These are phyloP conservation scores for Muntiacus reevesi DNA, from an alignment of 2,113 vertebrate genomes.

Conservation along the genomic window DNA sequence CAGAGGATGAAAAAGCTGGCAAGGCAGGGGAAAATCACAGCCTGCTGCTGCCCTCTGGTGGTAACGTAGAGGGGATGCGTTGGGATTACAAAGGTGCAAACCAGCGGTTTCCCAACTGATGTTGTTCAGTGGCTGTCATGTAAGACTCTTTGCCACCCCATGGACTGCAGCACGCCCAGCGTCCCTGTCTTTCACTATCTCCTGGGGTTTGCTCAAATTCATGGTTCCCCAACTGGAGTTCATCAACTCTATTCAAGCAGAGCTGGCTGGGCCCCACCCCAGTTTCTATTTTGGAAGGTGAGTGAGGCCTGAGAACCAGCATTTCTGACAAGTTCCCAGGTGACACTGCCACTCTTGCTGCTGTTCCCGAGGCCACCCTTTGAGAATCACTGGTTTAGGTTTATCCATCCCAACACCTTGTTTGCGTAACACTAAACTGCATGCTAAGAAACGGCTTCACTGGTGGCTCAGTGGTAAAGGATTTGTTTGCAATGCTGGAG, in stretches of 20 bases:
- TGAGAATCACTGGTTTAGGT: neutral
- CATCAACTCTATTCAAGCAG: neutral
- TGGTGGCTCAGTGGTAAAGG: neutral
- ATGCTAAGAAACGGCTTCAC: neutral
- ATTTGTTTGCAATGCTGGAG: neutral
- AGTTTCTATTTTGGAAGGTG: neutral
- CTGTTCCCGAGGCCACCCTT: neutral
- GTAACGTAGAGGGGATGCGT: neutral
- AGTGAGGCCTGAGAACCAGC: neutral
- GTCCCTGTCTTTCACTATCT: neutral
- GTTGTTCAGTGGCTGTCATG: neutral
- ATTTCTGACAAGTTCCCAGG: neutral
- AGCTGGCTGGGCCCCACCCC: too few species aligned
- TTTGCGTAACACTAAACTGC: neutral
- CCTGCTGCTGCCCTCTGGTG: slow-evolving; percentile 50
- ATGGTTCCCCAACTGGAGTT: neutral
- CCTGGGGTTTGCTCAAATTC: neutral
- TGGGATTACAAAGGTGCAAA: neutral
- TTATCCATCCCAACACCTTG: neutral
- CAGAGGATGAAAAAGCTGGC: neutral
- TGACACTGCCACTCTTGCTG: neutral
- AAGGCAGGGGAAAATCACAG: neutral
- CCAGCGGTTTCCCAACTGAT: neutral
- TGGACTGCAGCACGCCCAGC: neutral
- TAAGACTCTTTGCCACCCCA: neutral